Percentiles rank a stretch among this genome's conserved stretches.
Evolutionary conservation across 2,113 vertebrate genomes (phyloP).

Genomic region (Gymnogyps californianus): DNA sequence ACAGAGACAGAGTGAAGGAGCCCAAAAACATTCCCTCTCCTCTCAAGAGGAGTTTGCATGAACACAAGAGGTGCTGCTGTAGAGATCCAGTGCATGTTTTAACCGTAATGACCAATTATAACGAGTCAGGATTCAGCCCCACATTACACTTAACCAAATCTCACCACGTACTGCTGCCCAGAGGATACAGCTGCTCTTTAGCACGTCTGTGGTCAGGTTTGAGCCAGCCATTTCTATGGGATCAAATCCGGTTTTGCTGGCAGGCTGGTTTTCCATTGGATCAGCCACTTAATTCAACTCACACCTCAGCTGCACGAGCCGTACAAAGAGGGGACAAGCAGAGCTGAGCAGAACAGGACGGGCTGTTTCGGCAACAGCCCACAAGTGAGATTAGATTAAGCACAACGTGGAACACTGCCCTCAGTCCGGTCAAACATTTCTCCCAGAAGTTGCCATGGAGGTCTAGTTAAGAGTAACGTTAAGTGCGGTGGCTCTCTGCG

Average conservation of each 20-base stretch:
- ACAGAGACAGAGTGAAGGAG: neutral
- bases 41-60: neutral
- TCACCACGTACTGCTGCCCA: neutral
- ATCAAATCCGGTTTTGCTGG: neutral
- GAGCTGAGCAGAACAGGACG: neutral
- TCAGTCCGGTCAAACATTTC: neutral
- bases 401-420: neutral
- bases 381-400: neutral
- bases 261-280: neutral
- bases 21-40: neutral
- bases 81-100: neutral
- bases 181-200: neutral
- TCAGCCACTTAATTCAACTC: neutral
- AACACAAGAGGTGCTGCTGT: neutral
- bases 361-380: neutral
- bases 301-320: neutral
- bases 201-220: neutral
- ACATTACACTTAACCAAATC: neutral
- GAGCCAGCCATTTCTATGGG: neutral
- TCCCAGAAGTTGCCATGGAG: neutral
- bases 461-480: neutral
- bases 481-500: neutral
- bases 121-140: neutral
- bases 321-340: neutral
- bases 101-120: fast-evolving